phyloP scores from a whole-genome alignment of 2,888 invertebrate genomes.

The Cosmorhoe ocellata region DNA sequence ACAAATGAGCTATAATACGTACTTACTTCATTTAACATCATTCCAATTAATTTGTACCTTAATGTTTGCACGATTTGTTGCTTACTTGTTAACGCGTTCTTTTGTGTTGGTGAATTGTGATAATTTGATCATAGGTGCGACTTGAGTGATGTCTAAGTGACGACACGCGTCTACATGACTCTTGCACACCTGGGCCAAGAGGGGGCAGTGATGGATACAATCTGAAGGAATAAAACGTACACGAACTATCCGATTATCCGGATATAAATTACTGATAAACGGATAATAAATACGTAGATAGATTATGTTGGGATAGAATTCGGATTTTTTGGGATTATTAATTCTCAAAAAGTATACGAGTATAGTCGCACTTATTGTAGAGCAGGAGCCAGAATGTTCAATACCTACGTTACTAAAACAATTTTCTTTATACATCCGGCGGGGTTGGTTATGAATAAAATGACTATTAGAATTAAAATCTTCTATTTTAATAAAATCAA shows the following conservation, averaged over 20 bases:
- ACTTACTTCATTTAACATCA: slow-evolving; percentile 21
- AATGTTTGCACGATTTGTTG: slow-evolving; percentile 40
- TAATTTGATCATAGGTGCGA: slow-evolving; percentile 68
- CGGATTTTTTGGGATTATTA: no score
- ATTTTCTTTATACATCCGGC: no score
- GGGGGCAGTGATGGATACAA: neutral
- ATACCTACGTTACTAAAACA: neutral
- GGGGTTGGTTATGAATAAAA: no score
- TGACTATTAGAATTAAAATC: no score
- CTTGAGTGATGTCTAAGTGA: slow-evolving; percentile 31
- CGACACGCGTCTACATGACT: slow-evolving; percentile 21
- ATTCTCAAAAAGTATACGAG: no score
- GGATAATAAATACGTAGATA: no score
- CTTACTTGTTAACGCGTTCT: slow-evolving; percentile 42
- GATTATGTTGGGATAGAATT: no score
- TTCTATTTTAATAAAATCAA: no score
- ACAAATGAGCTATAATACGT: no score
- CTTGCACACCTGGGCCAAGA: slow-evolving; percentile 21
- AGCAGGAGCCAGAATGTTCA: neutral
- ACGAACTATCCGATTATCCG: neutral
- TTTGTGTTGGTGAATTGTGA: slow-evolving; percentile 57
- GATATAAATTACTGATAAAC: no score
- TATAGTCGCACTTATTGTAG: slow-evolving; percentile 28
- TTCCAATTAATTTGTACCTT: slow-evolving; percentile 40
- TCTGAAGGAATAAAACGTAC: neutral